Evolutionary conservation across 2,113 vertebrate species (phyloP).

Genomic region (Gallinago media): DNA sequence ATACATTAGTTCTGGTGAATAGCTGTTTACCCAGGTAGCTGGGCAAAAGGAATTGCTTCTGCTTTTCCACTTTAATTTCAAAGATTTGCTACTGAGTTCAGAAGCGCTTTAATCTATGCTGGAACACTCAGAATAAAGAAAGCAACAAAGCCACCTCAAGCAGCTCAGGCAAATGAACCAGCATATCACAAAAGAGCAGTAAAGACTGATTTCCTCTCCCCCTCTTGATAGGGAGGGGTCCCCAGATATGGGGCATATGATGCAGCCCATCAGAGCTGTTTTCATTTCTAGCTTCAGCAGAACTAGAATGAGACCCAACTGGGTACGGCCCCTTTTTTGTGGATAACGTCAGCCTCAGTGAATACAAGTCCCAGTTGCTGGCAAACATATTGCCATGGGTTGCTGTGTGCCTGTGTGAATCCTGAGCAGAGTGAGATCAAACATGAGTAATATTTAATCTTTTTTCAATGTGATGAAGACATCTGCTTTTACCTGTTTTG

Average conservation of each 20-base stretch:
- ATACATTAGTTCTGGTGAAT: not conserved
- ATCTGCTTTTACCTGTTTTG: not conserved
- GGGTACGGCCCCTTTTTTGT: not conserved
- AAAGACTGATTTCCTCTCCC: not conserved
- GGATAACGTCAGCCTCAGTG: too few species aligned
- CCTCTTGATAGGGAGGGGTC: not conserved
- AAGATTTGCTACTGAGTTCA: not conserved
- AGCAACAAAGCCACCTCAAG: not conserved
- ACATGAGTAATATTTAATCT: not conserved
- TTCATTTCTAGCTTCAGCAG: not conserved
- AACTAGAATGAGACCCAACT: accelerated
- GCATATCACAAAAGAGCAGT: not conserved
- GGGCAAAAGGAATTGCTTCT: not conserved
- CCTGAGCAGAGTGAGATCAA: not conserved
- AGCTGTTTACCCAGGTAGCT: not conserved
- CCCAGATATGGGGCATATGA: not conserved
- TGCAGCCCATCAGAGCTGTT: not conserved
- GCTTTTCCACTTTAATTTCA: not conserved
- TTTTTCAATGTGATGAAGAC: not conserved
- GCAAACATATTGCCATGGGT: accelerated
- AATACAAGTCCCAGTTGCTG: not conserved
- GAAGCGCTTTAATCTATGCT: not conserved
- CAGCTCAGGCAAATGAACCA: not conserved
- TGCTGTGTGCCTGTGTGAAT: not conserved
- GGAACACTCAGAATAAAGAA: not conserved